A percentile compares a stretch with the other conserved stretches of the same genome.
These are phyloP conservation scores for Arctocebus calabarensis DNA, from an alignment of 2,797 vertebrate genomes.

Conservation along the genomic window DNA sequence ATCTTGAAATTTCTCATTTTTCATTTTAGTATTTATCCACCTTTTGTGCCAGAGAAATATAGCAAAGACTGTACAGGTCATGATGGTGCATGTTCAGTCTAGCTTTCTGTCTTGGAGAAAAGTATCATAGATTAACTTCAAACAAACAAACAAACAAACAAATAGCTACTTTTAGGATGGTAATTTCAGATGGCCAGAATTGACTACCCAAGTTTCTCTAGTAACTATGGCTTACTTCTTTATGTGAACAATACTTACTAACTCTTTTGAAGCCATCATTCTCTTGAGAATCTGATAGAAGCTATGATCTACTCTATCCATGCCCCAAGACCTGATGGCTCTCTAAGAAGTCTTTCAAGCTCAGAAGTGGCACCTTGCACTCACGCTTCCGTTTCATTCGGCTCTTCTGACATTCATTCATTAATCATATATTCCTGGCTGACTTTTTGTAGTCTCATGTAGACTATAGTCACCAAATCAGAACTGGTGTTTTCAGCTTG, in stretches of 20 bases:
- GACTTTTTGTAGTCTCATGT: neutral
- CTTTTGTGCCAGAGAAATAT: neutral
- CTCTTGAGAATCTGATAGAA: neutral
- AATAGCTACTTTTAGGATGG: neutral
- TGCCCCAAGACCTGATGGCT: neutral
- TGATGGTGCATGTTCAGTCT: neutral
- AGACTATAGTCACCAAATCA: neutral
- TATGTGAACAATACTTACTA: neutral
- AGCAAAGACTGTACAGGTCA: neutral
- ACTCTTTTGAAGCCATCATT: slow-evolving; percentile 22
- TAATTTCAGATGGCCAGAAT: neutral
- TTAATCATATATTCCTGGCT: neutral
- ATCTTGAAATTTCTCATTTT: slow-evolving; percentile 12
- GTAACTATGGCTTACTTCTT: neutral
- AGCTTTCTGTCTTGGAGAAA: neutral
- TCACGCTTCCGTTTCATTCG: neutral
- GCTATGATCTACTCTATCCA: neutral
- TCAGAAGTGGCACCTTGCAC: neutral
- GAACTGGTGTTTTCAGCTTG: neutral
- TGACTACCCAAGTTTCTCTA: slow-evolving; percentile 3
- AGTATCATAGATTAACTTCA: neutral
- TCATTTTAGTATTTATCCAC: neutral
- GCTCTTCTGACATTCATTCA: neutral
- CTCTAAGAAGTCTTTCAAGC: neutral
- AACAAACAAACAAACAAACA: neutral